Evolutionary conservation across 2,888 invertebrate species (phyloP).

Genomic region (Epirrhoe tristata): DNA sequence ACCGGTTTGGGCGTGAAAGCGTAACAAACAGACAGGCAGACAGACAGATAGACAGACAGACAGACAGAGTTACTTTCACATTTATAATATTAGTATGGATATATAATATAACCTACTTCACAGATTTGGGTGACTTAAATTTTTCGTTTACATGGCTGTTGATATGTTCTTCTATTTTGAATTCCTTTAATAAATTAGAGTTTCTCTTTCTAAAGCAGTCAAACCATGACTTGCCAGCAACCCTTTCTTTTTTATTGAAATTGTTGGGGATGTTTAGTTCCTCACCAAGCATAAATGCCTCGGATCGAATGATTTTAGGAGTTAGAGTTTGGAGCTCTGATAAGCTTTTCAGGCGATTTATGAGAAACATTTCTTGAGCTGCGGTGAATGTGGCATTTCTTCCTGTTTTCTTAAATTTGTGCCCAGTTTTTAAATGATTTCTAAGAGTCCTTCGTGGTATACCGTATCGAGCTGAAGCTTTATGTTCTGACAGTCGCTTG

Average conservation of each 20-base stretch:
- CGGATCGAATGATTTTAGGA: conserved; percentile 9
- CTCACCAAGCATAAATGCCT: conserved; percentile 6
- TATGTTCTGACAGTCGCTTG: neutral
- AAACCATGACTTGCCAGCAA: conserved; percentile 5
- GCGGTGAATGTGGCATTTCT: conserved; percentile 5
- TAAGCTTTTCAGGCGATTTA: conserved; percentile 1
- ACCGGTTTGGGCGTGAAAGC: no score
- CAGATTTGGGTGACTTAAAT: no score
- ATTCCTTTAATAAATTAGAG: no score
- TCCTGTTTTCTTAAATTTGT: neutral
- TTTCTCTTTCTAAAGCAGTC: no score
- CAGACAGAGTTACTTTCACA: no score
- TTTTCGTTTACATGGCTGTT: no score
- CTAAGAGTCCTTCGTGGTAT: conserved; percentile 1
- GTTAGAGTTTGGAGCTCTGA: neutral
- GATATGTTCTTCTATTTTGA: no score
- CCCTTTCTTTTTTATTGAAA: conserved; percentile 5
- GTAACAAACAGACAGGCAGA: no score
- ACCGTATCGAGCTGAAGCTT: neutral
- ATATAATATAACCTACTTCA: no score
- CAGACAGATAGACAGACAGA: no score
- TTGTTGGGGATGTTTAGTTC: conserved; percentile 10
- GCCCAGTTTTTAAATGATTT: conserved; percentile 9
- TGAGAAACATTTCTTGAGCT: conserved; percentile 6
- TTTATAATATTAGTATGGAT: no score